Base-by-base conservation (phyloP, 2,797 vertebrate species). In the Alcedo atthis region DNA sequence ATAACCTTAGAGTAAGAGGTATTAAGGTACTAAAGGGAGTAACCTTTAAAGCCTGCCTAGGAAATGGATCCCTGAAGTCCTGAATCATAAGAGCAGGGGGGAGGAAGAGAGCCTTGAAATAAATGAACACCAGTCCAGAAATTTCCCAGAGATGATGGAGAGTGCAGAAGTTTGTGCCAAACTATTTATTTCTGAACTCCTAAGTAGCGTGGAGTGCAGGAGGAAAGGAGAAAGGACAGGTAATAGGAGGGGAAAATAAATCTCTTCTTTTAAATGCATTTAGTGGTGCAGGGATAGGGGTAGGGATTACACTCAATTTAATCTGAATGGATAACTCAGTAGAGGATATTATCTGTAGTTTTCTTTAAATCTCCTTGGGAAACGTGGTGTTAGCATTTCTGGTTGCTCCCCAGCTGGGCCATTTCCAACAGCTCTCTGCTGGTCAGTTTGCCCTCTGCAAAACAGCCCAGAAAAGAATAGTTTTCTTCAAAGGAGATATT, bases 41-140 rank as follows among this genome's bases (percentile, higher is more conserved):
- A 95, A 96, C 95, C 93, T 96, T 96, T 96, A 95, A 94, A 94
- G 33, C 37, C 80, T 92, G 81, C 63, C 86, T 58, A 46, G 4
- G 6, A 81, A 90, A 95, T 54, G 37, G 42, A 58, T 93, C 90
- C 89, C 95, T 86, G 63, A 87, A 85, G 95, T 74, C 91, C 75
- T 74, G 45, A 75, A 79, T 76, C 46, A 6, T 90, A 87, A 75
- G 66, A 89, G 53, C 12, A 54, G 70, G 73, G 49, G 43, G 63
- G 58, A 89, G 66, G 73, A 82, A 81, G 53, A 79, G 42, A 68
- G 26, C 53, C 82, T 45, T 81, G 79, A 86, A 91, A 87, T 82
- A 87, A 32, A 74, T 43, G 81, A 92, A n/a, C 24, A 57, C 68
- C 81, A 88, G 35, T 32, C 78, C 43, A 80, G 79, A 77, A 70